phyloP scores from a whole-genome alignment of 2,113 vertebrate species.

The Thalassoma bifasciatum region DNA sequence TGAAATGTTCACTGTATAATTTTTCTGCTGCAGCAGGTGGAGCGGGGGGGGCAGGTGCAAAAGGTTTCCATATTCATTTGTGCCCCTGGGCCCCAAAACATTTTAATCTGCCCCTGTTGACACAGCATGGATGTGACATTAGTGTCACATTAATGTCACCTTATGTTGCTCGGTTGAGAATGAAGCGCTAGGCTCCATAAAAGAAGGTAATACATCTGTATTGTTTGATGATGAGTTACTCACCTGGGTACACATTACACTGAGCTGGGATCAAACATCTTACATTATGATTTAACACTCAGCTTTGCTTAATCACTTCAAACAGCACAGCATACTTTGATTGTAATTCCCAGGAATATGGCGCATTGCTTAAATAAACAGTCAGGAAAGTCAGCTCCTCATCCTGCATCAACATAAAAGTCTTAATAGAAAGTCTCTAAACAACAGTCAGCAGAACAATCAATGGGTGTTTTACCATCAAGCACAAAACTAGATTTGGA shows the following conservation, averaged over 20 bases:
- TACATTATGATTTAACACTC: constrained; percentile 1
- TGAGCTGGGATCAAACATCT: constrained; percentile 1
- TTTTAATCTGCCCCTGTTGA: too few relatives aligned
- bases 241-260: not conserved
- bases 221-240: not conserved
- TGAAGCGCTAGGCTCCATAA: not conserved
- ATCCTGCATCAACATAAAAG: not conserved
- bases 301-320: constrained; percentile 14
- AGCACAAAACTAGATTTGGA: constrained; percentile 12
- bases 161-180: not conserved
- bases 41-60: too few relatives aligned
- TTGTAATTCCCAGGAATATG: constrained; percentile 10
- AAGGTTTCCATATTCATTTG: too few relatives aligned
- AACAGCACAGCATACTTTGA: not conserved
- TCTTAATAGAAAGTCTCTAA: not conserved
- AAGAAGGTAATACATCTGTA: not conserved
- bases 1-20: too few relatives aligned
- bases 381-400: not conserved
- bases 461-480: constrained; percentile 14
- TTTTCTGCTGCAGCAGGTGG: too few relatives aligned
- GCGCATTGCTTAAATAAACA: not conserved
- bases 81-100: too few relatives aligned
- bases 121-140: too few relatives aligned
- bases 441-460: constrained; percentile 15
- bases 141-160: not conserved